Base-by-base conservation (phyloP, 2,888 invertebrate species). In the Tribolium freemani region DNA sequence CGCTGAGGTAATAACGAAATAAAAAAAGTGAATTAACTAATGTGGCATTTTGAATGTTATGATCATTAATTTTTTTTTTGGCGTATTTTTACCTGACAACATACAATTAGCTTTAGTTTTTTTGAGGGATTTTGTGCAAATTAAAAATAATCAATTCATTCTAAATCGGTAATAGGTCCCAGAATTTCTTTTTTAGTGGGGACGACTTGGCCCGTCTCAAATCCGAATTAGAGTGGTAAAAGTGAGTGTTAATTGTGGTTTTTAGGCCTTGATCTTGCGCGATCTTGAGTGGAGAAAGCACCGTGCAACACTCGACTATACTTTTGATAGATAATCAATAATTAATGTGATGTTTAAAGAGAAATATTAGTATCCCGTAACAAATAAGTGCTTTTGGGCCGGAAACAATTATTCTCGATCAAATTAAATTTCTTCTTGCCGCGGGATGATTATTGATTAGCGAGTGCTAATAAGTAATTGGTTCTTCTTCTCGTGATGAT, bases 321-420 rank as follows among this genome's bases (percentile, higher is more conserved):
- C 57, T 13, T 53, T 21, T 57, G 30, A 38, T 13, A 20, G 60
- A 45, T 46, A 58, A 60, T 60, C 46, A 21, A 60, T 46, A 60
- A 60, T 60, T 48, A 48, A 60, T 60, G 20, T 16, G 48, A 31
- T 26, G 60, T 46, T 60, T 60, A 60, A 60, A 46, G 45, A 60
- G 60, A 60, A 58, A 60, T 60, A 48, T 45, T 60, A 44, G 57
- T 57, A 57, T 57, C 57, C 20, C 31, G 50, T 31, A 51, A 50
- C 63, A 50, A 63, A 51, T 63, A 51, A 48, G 38, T 26, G 50
- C 51, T 51, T 50, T 63, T 31, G n/a, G 48, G 38, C 60, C 60
- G 60, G 60, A 60, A 60, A 60, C 60, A 48, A 60, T 60, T 60
- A 60, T 60, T 60, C 26, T 60, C 46, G 60, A 45, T 60, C 60